These are phyloP conservation scores for Clanis bilineata DNA, from an alignment of 2,888 invertebrate genomes.

Conservation along the genomic window DNA sequence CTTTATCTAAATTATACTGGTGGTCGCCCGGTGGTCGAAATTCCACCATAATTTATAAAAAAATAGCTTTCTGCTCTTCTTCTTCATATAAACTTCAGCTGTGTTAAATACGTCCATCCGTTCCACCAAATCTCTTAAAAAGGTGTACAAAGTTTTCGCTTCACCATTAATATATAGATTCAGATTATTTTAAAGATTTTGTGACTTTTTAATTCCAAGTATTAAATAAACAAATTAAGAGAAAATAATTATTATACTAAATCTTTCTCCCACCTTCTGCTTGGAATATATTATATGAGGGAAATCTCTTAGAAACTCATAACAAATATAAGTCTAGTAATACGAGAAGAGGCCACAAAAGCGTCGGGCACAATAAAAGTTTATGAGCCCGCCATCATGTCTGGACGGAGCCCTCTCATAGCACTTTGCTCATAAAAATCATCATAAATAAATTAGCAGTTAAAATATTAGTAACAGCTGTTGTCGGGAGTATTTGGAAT, in stretches of 20 bases:
- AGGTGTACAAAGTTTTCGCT: too few species aligned
- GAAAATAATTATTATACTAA: background rate
- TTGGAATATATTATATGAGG: constrained; percentile 1
- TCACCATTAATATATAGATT: too few species aligned
- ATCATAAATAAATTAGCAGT: constrained; percentile 37
- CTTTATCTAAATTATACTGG: too few species aligned
- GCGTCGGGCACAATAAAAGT: constrained; percentile 46
- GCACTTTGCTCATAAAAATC: constrained; percentile 31
- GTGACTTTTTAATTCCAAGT: too few species aligned
- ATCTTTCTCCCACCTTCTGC: background rate
- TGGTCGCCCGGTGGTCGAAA: too few species aligned
- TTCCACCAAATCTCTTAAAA: too few species aligned
- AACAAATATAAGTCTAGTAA: constrained; percentile 33
- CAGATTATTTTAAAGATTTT: too few species aligned
- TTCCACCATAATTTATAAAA: too few species aligned
- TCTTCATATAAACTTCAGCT: too few species aligned
- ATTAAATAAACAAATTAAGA: too few species aligned
- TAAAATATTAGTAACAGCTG: constrained; percentile 27
- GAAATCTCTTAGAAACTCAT: constrained; percentile 33
- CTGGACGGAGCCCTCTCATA: constrained; percentile 47
- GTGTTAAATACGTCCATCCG: too few species aligned
- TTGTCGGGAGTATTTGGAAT: background rate
- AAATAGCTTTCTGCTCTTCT: too few species aligned
- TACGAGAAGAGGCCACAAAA: constrained; percentile 40
- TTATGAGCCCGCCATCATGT: constrained; percentile 55